phyloP scores from a whole-genome alignment of 2,888 invertebrate species.

The Drepana falcataria region DNA sequence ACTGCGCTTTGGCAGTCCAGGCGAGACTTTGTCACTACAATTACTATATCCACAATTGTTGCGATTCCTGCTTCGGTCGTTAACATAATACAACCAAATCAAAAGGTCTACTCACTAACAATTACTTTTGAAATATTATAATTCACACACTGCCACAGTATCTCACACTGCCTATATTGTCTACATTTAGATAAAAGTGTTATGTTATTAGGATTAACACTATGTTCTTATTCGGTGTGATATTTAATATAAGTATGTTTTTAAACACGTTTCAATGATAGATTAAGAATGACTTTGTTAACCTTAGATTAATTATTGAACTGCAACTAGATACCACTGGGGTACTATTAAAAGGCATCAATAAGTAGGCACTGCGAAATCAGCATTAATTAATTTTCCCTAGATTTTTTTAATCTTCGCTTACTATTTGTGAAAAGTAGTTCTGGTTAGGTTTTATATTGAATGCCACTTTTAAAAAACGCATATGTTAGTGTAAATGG shows the following conservation, averaged over 20 bases:
- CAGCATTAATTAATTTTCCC: too few species aligned
- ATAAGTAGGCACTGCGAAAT: too few species aligned
- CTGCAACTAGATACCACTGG: too few species aligned
- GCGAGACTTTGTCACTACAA: constrained; percentile 91
- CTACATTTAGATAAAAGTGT: neutral
- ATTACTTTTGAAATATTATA: too few species aligned
- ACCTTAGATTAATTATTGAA: too few species aligned
- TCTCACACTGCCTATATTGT: neutral
- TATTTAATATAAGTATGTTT: constrained; percentile 45
- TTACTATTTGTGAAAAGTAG: too few species aligned
- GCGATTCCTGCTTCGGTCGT: constrained; percentile 81
- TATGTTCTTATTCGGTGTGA: constrained; percentile 53
- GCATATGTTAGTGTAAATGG: too few species aligned
- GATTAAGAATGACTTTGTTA: neutral
- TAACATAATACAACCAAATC: constrained; percentile 13
- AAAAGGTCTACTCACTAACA: neutral
- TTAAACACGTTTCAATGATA: neutral
- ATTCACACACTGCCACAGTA: neutral
- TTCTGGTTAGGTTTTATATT: too few species aligned
- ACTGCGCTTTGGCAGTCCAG: constrained; percentile 90
- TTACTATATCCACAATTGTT: constrained; percentile 91
- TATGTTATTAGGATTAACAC: constrained; percentile 16
- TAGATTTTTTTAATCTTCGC: too few species aligned
- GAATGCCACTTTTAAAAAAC: too few species aligned
- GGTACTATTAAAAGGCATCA: too few species aligned